Evolutionary conservation across 2,797 vertebrate species (phyloP).

Genomic region (Sphaeramia orbicularis): DNA sequence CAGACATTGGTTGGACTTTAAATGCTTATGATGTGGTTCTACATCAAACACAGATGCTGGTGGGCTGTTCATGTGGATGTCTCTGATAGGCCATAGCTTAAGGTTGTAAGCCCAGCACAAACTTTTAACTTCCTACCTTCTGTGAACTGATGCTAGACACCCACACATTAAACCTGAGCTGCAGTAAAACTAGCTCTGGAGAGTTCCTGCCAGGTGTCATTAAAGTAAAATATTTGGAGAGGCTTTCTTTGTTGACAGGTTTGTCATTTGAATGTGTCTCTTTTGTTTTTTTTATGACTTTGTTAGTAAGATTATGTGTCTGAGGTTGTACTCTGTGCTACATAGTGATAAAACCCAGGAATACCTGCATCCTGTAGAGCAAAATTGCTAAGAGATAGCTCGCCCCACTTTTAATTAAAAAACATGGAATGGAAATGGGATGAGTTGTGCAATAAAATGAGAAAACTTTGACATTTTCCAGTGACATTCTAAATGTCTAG

Average conservation of each 20-base stretch:
- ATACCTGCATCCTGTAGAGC: constrained; percentile 26
- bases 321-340: constrained; percentile 14
- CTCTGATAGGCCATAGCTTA: neutral
- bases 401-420: neutral
- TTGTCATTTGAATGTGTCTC: constrained; percentile 21
- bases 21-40: neutral
- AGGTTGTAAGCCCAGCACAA: neutral
- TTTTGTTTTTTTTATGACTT: constrained; percentile 21
- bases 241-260: constrained; percentile 23
- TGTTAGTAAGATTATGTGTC: constrained; percentile 29
- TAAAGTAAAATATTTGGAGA: constrained; percentile 37
- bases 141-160: too few species aligned
- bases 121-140: neutral
- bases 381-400: constrained; percentile 39
- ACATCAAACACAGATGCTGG: neutral
- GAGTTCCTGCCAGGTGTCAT: constrained; percentile 8
- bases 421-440: constrained; percentile 4
- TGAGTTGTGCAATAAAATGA: constrained; percentile 30
- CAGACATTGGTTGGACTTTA: too few species aligned
- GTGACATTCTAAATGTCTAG: constrained; percentile 6
- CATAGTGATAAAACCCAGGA: constrained; percentile 6
- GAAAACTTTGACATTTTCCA: neutral
- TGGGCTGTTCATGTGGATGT: constrained; percentile 12
- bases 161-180: neutral
- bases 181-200: constrained; percentile 2